These are phyloP conservation scores for Dufourea novaeangliae DNA, from an alignment of 1,140 invertebrate species.

Conservation along the genomic window DNA sequence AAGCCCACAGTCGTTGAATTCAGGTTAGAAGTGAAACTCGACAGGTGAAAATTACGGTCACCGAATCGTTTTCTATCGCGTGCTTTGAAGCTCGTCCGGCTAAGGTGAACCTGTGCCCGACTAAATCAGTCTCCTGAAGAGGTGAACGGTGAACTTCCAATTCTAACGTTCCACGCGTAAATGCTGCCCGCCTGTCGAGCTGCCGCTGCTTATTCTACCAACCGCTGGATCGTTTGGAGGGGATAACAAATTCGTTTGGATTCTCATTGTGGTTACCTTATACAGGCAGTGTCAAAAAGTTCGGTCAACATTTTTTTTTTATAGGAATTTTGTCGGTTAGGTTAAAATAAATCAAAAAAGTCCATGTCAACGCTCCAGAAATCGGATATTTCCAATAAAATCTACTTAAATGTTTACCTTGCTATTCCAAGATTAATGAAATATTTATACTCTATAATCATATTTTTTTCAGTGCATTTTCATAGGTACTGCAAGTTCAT, in stretches of 20 bases:
- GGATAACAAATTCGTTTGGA: constrained; percentile 28
- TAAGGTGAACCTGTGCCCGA: no score
- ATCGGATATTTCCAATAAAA: no score
- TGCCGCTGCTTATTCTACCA: constrained; percentile 31
- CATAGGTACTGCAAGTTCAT: no score
- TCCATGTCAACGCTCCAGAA: no score
- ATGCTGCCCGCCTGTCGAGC: constrained; percentile 9
- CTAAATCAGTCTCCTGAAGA: neutral
- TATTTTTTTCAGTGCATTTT: no score
- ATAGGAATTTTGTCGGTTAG: neutral
- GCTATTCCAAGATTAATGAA: no score
- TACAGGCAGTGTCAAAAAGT: neutral
- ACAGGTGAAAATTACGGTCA: constrained; percentile 76
- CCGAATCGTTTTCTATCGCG: constrained; percentile 62
- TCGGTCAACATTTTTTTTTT: neutral
- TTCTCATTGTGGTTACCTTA: neutral
- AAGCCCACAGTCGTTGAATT: constrained; percentile 65
- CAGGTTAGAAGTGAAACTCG: constrained; percentile 81
- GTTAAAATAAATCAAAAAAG: no score
- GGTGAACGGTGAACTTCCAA: neutral
- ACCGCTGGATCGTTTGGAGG: neutral
- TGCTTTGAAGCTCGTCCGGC: constrained; percentile 34
- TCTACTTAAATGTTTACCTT: no score
- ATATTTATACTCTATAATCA: no score
- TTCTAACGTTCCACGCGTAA: constrained; percentile 10